Evolutionary conservation across 2,888 invertebrate species (phyloP).

Genomic region (Tenthredo livida): DNA sequence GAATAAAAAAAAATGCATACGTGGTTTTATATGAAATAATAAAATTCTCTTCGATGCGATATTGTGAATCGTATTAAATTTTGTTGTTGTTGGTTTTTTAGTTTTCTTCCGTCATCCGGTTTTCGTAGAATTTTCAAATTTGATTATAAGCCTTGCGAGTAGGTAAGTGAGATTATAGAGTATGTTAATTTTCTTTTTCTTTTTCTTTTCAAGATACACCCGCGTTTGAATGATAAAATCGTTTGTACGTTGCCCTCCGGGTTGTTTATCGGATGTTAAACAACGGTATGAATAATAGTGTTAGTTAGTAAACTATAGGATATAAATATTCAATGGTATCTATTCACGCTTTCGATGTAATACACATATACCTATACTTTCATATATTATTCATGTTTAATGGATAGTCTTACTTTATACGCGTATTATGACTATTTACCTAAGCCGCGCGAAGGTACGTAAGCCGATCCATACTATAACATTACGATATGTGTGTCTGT

Average conservation of each 20-base stretch:
- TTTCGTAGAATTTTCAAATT: no score
- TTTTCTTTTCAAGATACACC: neutral
- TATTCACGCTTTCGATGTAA: neutral
- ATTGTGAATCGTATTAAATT: no score
- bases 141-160: no score
- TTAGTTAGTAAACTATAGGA: neutral
- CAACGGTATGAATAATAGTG: neutral
- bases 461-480: neutral
- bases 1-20: no score
- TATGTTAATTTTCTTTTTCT: no score
- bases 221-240: neutral
- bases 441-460: neutral
- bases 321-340: conserved; percentile 4
- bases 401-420: neutral
- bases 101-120: no score
- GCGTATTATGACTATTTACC: neutral
- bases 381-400: neutral
- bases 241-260: neutral
- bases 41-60: no score
- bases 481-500: neutral
- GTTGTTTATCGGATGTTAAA: neutral
- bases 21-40: no score
- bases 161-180: no score
- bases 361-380: neutral
- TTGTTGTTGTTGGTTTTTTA: no score